Conservation (phyloP, 2,797 vertebrate species). For the Poliocrania exsul region DNA sequence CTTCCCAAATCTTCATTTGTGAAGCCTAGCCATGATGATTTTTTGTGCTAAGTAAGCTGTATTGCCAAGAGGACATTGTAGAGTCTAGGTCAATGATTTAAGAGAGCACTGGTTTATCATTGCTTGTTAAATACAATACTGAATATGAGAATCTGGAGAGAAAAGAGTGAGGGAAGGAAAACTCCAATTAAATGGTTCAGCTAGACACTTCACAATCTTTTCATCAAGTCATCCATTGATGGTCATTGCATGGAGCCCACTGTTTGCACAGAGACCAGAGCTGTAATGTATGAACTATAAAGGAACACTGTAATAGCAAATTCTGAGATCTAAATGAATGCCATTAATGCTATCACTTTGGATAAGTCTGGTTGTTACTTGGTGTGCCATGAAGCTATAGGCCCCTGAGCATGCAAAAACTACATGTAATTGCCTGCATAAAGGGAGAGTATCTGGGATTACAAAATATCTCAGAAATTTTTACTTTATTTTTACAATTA, state of each 20-base stretch:
- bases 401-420: background rate
- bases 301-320: background rate
- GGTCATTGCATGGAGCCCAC: rapidly evolving
- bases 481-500: background rate
- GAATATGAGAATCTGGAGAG: background rate
- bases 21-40: too few relatives aligned
- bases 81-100: background rate
- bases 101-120: background rate
- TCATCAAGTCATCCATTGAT: background rate
- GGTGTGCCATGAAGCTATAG: background rate
- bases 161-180: background rate
- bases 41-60: background rate
- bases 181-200: background rate
- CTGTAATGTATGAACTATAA: background rate
- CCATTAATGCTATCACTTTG: background rate
- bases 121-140: background rate
- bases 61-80: background rate
- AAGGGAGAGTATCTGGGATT: background rate
- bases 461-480: background rate
- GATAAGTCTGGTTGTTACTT: background rate
- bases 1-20: too few relatives aligned
- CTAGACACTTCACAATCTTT: background rate
- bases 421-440: background rate
- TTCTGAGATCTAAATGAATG: background rate
- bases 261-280: background rate